These are phyloP conservation scores for Diabrotica balteata DNA, from an alignment of 2,888 invertebrate genomes.

Conservation along the genomic window DNA sequence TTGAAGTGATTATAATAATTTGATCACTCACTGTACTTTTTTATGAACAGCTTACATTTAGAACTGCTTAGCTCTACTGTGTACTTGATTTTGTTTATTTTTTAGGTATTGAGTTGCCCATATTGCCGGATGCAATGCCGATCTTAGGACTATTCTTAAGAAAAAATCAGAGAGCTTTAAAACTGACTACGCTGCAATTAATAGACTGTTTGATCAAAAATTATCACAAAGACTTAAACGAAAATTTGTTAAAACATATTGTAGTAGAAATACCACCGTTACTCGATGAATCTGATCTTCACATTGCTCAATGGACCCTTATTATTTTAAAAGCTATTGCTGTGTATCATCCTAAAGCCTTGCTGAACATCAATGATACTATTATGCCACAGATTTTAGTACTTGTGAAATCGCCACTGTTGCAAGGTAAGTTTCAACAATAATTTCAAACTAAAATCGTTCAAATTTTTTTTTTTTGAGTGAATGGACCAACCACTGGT, in stretches of 20 bases:
- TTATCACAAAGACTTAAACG: slow-evolving; percentile 71
- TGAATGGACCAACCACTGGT: too few species aligned
- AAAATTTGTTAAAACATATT: slow-evolving; percentile 77
- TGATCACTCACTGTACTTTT: too few species aligned
- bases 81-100: neutral
- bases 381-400: slow-evolving; percentile 86
- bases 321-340: slow-evolving; percentile 84
- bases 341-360: slow-evolving; percentile 77
- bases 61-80: too few species aligned
- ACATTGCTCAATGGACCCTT: slow-evolving; percentile 92
- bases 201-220: slow-evolving; percentile 90
- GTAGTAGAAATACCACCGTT: slow-evolving; percentile 89
- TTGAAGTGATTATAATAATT: too few species aligned
- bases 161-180: slow-evolving; percentile 95
- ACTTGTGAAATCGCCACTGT: slow-evolving; percentile 87
- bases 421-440: slow-evolving; percentile 73
- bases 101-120: slow-evolving; percentile 40
- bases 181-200: slow-evolving; percentile 87
- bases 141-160: slow-evolving; percentile 92
- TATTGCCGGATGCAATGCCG: slow-evolving; percentile 83
- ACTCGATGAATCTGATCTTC: slow-evolving; percentile 92
- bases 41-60: too few species aligned
- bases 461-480: too few species aligned
- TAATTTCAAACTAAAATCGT: too few species aligned
- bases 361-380: slow-evolving; percentile 74